phyloP scores from a whole-genome alignment of 2,797 vertebrate genomes.

The Acanthis flammea region DNA sequence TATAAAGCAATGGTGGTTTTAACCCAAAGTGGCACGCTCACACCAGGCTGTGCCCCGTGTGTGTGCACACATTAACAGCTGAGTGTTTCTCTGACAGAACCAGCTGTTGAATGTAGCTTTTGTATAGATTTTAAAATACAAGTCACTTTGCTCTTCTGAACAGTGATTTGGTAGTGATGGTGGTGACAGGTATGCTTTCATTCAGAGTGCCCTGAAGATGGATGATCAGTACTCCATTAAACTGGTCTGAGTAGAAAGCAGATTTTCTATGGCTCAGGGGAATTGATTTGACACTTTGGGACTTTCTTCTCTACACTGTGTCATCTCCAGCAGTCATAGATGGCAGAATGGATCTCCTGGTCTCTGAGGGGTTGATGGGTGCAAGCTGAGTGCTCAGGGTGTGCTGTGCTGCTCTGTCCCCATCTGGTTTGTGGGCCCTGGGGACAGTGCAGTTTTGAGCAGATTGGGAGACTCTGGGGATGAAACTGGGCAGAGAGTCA shows the following conservation, averaged over 20 bases:
- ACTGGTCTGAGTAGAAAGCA: neutral
- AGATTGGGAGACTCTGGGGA: neutral
- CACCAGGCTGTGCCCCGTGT: neutral
- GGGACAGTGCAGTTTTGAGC: neutral
- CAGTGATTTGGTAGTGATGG: neutral
- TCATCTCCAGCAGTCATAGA: neutral
- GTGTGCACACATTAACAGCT: neutral
- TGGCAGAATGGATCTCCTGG: neutral
- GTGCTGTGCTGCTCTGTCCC: neutral
- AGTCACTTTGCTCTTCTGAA: neutral
- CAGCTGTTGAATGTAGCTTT: neutral
- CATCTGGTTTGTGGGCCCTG: neutral
- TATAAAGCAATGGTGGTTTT: neutral
- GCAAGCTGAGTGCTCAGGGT: neutral
- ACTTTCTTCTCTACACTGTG: neutral
- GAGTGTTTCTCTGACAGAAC: rapidly evolving
- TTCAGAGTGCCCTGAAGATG: neutral
- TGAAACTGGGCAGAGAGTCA: neutral
- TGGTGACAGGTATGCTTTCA: neutral
- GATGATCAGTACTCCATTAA: neutral
- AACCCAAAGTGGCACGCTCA: neutral
- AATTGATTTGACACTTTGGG: neutral
- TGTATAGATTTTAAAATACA: neutral
- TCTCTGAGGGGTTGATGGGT: neutral
- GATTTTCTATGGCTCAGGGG: neutral